A percentile compares a stretch with the other conserved stretches of the same genome.
phyloP scores from a whole-genome alignment of 2,888 invertebrate genomes.

The Amphipyra tragopoginis region DNA sequence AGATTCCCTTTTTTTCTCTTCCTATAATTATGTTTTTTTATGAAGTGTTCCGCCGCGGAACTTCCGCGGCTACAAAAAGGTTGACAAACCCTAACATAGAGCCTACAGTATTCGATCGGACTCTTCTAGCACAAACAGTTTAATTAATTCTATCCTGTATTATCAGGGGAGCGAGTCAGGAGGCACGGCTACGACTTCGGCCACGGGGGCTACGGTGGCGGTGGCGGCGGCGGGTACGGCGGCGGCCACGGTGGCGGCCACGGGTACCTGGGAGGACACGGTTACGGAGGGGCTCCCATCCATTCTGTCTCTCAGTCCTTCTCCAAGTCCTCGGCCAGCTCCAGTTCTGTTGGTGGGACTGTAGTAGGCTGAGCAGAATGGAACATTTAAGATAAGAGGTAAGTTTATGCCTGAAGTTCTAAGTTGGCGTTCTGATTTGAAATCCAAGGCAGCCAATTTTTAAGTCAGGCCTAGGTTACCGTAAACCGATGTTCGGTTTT shows the following conservation, averaged over 20 bases:
- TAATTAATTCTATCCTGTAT: not conserved
- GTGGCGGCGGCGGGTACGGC: conserved; percentile 59
- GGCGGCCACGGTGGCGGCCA: conserved; percentile 52
- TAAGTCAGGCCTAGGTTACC: too few species aligned
- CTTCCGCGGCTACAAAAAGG: too few species aligned
- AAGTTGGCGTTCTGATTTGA: too few species aligned
- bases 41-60: too few species aligned
- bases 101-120: too few species aligned
- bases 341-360: conserved; percentile 64
- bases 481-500: too few species aligned
- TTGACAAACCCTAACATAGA: too few species aligned
- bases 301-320: conserved; percentile 66
- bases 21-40: too few species aligned
- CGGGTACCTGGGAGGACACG: conserved; percentile 49
- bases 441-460: too few species aligned
- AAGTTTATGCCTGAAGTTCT: too few species aligned
- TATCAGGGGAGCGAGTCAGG: conserved; percentile 62
- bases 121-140: not conserved
- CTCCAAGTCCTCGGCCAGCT: conserved; percentile 77
- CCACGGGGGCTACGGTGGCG: conserved; percentile 61
- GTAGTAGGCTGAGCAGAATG: conserved; percentile 23
- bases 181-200: conserved; percentile 63
- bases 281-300: conserved; percentile 52
- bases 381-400: too few species aligned
- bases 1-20: too few species aligned